Conservation (phyloP, 2,888 invertebrate genomes). For the Aphodius granarius region DNA sequence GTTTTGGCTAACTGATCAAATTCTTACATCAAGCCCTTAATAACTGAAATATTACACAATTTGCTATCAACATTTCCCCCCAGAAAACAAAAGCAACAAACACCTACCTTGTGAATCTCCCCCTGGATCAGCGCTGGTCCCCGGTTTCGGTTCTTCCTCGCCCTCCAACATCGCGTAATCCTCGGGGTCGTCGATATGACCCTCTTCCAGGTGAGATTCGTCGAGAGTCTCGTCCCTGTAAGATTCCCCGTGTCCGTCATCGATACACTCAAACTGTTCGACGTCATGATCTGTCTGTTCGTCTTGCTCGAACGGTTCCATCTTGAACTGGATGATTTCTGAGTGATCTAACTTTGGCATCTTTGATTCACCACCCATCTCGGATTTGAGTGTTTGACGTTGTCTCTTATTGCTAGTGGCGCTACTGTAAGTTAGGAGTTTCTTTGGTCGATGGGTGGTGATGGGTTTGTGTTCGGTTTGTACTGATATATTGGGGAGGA, state of each 20-base stretch:
- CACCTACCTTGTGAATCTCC: constrained; percentile 52
- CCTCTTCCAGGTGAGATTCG: constrained; percentile 42
- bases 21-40: too few relatives aligned
- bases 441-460: too few relatives aligned
- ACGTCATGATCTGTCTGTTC: constrained; percentile 44
- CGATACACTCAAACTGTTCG: constrained; percentile 35
- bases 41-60: constrained; percentile 18
- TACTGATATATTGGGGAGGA: not conserved
- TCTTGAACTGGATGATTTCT: constrained; percentile 47
- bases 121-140: constrained; percentile 49
- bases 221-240: constrained; percentile 42
- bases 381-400: not conserved
- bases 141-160: constrained; percentile 50
- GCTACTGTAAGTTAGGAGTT: too few relatives aligned
- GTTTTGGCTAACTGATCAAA: too few relatives aligned
- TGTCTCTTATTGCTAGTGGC: not conserved
- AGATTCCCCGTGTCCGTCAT: constrained; percentile 39
- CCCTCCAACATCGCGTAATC: constrained; percentile 50
- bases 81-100: not conserved
- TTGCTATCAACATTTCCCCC: constrained; percentile 15
- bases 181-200: constrained; percentile 41
- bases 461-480: not conserved
- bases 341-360: not conserved
- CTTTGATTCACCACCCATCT: too few relatives aligned
- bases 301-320: constrained; percentile 50